These are phyloP conservation scores for Arge pagana DNA, from an alignment of 2,888 invertebrate genomes.

Conservation along the genomic window DNA sequence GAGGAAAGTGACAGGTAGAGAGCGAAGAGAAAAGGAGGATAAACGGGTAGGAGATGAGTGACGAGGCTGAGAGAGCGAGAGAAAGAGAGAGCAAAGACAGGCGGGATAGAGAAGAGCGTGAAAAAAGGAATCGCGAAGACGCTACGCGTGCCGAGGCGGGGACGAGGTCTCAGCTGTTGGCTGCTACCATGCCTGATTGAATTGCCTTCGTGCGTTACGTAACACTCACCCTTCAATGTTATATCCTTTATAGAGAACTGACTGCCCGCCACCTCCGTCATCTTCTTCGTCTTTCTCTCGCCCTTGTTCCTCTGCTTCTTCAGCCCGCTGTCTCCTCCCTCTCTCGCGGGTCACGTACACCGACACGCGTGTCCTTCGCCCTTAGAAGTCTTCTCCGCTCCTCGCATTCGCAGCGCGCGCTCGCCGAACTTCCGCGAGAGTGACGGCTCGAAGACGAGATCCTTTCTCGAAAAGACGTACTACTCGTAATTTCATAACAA, in stretches of 20 bases:
- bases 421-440: too few relatives aligned
- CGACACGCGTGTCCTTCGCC: conserved; percentile 20
- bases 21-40: too few relatives aligned
- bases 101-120: background rate
- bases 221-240: conserved; percentile 29
- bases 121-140: background rate
- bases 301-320: conserved; percentile 13
- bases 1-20: too few relatives aligned
- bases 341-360: conserved; percentile 12
- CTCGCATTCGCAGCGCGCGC: too few relatives aligned
- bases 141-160: too few relatives aligned
- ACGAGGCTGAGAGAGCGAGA: background rate
- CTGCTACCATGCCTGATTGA: conserved; percentile 51
- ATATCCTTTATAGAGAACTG: conserved; percentile 21
- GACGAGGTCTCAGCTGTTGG: conserved; percentile 50
- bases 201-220: conserved; percentile 40
- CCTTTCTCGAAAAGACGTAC: too few relatives aligned
- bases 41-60: background rate
- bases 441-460: too few relatives aligned
- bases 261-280: conserved; percentile 25
- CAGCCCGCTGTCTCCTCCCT: background rate
- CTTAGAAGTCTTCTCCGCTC: too few relatives aligned
- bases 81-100: background rate
- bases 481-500: too few relatives aligned
- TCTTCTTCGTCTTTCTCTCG: background rate